These are phyloP conservation scores for Fragum sueziense DNA, from an alignment of 2,888 invertebrate genomes.

Conservation along the genomic window DNA sequence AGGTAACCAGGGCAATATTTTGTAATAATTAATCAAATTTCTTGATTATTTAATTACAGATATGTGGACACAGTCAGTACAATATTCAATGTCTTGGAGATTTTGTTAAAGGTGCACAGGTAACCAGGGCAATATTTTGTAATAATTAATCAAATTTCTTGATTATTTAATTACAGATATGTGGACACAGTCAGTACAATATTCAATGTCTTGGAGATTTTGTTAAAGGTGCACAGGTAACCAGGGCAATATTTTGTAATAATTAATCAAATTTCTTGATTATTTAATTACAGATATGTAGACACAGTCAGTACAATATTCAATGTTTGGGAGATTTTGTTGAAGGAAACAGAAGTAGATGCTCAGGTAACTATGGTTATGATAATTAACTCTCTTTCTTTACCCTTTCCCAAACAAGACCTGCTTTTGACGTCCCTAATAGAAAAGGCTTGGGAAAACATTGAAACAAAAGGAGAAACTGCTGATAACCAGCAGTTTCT, in stretches of 20 bases:
- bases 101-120: conserved; percentile 74
- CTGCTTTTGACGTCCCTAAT: too few species aligned
- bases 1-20: too few species aligned
- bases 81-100: conserved; percentile 78
- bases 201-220: conserved; percentile 77
- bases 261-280: too few species aligned
- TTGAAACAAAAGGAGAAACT: too few species aligned
- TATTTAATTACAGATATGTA: conserved; percentile 60
- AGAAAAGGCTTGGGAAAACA: too few species aligned
- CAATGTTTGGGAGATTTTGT: conserved; percentile 77
- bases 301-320: conserved; percentile 74
- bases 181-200: conserved; percentile 73
- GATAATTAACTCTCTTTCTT: too few species aligned
- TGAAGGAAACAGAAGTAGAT: conserved; percentile 78
- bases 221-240: conserved; percentile 79
- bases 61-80: conserved; percentile 71
- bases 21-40: too few species aligned
- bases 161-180: conserved; percentile 57
- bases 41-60: conserved; percentile 61
- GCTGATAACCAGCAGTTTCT: too few species aligned
- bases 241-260: too few species aligned
- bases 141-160: too few species aligned
- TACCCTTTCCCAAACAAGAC: too few species aligned
- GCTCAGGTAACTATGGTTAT: conserved; percentile 73
- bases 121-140: too few species aligned